A percentile compares a stretch with the other conserved stretches of the same genome.
These are phyloP conservation scores for Rallus limicola DNA, from an alignment of 2,113 vertebrate genomes.

Conservation along the genomic window DNA sequence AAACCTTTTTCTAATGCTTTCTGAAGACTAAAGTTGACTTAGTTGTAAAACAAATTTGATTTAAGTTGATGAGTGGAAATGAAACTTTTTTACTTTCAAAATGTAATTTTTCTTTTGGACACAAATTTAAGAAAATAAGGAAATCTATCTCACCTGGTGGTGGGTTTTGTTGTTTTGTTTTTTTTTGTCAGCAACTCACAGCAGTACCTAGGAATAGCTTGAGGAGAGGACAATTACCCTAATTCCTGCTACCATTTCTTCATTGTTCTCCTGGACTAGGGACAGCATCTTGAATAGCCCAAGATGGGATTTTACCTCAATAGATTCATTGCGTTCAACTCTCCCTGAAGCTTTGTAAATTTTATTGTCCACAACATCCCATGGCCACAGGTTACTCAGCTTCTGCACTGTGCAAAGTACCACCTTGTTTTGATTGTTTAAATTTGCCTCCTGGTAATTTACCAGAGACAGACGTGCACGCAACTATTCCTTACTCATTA, in stretches of 20 bases:
- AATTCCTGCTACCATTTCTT: background rate
- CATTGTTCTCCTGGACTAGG: background rate
- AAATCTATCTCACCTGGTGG: constrained; percentile 11
- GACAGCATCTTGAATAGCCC: background rate
- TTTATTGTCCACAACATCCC: background rate
- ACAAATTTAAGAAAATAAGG: background rate
- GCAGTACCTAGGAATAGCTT: background rate
- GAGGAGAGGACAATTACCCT: background rate
- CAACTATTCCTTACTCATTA: background rate
- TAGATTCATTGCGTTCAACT: background rate
- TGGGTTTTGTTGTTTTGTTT: no score
- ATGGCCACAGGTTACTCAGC: background rate
- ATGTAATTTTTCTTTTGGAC: background rate
- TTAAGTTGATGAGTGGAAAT: constrained; percentile 20
- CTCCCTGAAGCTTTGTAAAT: background rate
- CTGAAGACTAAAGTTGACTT: background rate
- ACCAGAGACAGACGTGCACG: background rate
- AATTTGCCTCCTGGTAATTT: background rate
- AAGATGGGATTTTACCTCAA: background rate
- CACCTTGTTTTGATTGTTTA: background rate
- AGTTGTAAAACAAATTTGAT: constrained; percentile 6
- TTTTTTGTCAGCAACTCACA: background rate
- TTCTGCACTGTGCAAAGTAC: background rate
- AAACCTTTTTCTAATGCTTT: background rate
- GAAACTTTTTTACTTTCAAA: constrained; percentile 10